Conservation (phyloP, 2,888 invertebrate species). For the Rhaphigaster nebulosa region DNA sequence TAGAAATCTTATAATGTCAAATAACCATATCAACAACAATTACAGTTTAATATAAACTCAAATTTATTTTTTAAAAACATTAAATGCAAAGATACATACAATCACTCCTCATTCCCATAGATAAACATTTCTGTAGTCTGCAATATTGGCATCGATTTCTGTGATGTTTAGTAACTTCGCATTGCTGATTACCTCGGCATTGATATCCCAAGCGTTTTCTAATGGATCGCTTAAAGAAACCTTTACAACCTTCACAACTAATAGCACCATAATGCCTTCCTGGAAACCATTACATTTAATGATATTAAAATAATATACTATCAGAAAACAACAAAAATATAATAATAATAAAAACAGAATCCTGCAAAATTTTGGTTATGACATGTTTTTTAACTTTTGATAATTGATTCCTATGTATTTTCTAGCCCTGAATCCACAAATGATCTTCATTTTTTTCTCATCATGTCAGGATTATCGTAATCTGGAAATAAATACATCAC, state of each 20-base stretch:
- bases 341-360: too few species aligned
- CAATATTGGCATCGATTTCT: conserved; percentile 99
- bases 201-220: conserved; percentile 97
- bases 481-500: too few species aligned
- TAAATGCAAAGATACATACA: conserved; percentile 77
- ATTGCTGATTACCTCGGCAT: conserved; percentile 95
- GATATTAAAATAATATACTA: not conserved
- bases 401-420: too few species aligned
- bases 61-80: conserved; percentile 57
- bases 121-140: conserved; percentile 95
- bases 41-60: too few species aligned
- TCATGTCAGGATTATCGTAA: too few species aligned
- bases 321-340: not conserved
- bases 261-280: conserved; percentile 94
- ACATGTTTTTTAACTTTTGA: too few species aligned
- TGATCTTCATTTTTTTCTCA: too few species aligned
- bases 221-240: conserved; percentile 97
- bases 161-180: conserved; percentile 98
- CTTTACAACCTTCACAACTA: conserved; percentile 97
- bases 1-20: too few species aligned
- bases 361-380: too few species aligned
- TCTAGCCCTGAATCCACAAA: too few species aligned
- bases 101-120: conserved; percentile 99
- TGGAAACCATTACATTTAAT: conserved; percentile 65
- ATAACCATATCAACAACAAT: too few species aligned